These are phyloP conservation scores for Lasioglossum calceatum DNA, from an alignment of 2,888 invertebrate species.

Conservation along the genomic window DNA sequence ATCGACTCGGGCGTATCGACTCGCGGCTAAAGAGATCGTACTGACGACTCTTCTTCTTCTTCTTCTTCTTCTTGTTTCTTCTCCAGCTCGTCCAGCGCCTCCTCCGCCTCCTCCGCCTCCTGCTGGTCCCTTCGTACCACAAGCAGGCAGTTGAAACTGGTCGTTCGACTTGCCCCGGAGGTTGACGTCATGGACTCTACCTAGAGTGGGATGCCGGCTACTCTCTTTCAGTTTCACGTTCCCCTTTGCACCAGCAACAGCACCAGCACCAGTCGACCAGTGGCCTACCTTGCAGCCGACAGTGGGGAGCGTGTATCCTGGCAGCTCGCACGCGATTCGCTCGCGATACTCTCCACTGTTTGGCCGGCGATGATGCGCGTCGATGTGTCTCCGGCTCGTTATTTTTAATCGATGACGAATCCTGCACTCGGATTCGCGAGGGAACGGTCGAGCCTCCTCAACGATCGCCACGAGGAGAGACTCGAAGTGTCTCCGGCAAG, in stretches of 20 bases:
- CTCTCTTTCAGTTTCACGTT: slow-evolving; percentile 55
- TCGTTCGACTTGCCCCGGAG: slow-evolving; percentile 71
- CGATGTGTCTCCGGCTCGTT: slow-evolving; percentile 46
- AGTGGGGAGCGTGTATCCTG: slow-evolving; percentile 61
- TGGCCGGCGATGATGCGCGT: slow-evolving; percentile 28
- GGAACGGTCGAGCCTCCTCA: slow-evolving; percentile 11
- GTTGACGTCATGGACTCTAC: slow-evolving; percentile 75
- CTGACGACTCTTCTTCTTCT: slow-evolving; percentile 58
- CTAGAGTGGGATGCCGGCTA: slow-evolving; percentile 77
- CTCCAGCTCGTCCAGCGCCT: slow-evolving; percentile 41
- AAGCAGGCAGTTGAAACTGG: slow-evolving; percentile 73
- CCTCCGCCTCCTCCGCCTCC: slow-evolving; percentile 49
- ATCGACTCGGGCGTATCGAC: slow-evolving; percentile 46
- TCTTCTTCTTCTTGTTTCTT: slow-evolving; percentile 43
- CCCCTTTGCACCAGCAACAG: slow-evolving; percentile 44
- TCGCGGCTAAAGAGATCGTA: slow-evolving; percentile 25
- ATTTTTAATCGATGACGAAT: slow-evolving; percentile 71
- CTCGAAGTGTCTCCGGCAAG: background rate
- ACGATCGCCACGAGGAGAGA: background rate
- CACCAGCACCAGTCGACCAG: slow-evolving; percentile 19
- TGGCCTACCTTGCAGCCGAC: slow-evolving; percentile 44
- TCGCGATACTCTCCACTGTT: background rate
- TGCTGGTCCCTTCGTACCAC: slow-evolving; percentile 40
- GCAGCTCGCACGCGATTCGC: slow-evolving; percentile 34
- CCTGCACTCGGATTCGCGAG: slow-evolving; percentile 34